Evolutionary conservation across 1,140 invertebrate species (phyloP), one percentile per base, ranked within the genome.

Genomic region (Musca domestica): DNA sequence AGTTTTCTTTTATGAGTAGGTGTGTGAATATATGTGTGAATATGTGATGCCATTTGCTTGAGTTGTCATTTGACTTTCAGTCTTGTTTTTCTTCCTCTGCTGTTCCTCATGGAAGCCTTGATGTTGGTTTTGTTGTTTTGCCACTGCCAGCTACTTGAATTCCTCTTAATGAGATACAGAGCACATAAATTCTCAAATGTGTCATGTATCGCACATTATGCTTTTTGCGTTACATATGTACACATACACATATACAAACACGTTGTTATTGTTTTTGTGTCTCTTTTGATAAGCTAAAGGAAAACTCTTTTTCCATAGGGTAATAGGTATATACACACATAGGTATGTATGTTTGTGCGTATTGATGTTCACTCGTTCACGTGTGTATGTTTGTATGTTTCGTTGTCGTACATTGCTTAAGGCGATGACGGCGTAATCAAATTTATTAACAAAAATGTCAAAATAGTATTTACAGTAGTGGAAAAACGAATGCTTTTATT

Each of bases 121-220:
- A 7, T 23, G 22, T 54, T 25, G 22, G 14, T 54, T 20, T 61
- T 19, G 12, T 66, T 34, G 25, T 66, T 66, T 66, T 34, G 47
- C 48, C 20, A 52, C 20, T 49, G 22, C 67, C n/a, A 51, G 30
- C 66, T 51, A 56, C 66, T 20, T 67, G 15, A 30, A 10, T 34
- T 17, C 17, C 71, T 69, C 76, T 76, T 78, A 78, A 78, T 78
- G 76, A 78, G 76, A 78, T 78, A 78, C 76, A 78, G 76, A 61
- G 78, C 76, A 78, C 76, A 78, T 78, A 78, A 78, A 78, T 78
- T 78, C 71, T 76, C 71, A 76, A 78, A 78, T 76, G 73, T 78
- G 76, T 78, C 76, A 77, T 74, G 76, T 73, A 74, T 73, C 75
- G 73, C 70, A 76, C 72, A 75, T 74, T 61, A 61, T 61, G 56